phyloP scores from a whole-genome alignment of 2,888 invertebrate genomes.

The Drosophila falleni region DNA sequence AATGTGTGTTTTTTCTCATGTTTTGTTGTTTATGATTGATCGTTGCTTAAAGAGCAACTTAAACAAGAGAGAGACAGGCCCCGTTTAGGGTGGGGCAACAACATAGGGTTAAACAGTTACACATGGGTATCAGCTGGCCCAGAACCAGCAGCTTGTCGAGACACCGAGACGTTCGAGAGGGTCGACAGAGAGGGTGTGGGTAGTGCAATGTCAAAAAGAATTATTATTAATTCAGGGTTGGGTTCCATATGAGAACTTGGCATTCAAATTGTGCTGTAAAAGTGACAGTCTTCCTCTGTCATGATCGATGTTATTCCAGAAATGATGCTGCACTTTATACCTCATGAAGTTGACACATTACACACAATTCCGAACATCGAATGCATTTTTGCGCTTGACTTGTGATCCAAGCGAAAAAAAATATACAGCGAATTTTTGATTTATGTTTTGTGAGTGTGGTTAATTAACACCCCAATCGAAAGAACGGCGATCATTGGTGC shows the following conservation, averaged over 20 bases:
- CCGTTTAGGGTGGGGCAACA: conserved; percentile 34
- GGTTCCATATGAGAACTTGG: conserved; percentile 46
- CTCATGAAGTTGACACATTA: conserved; percentile 47
- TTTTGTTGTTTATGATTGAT: conserved; percentile 61
- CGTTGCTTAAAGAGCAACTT: conserved; percentile 67
- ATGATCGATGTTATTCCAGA: conserved; percentile 66
- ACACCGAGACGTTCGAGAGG: neutral
- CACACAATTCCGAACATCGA: conserved; percentile 28
- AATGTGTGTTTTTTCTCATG: conserved; percentile 27
- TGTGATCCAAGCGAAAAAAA: conserved; percentile 26
- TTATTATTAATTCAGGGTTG: conserved; percentile 61
- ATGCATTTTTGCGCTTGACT: conserved; percentile 61
- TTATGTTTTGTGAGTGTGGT: conserved; percentile 56
- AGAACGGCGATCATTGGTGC: conserved; percentile 24
- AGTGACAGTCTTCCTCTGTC: conserved; percentile 46
- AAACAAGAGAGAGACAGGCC: conserved; percentile 32
- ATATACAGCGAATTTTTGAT: conserved; percentile 62
- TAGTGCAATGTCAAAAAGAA: conserved; percentile 51
- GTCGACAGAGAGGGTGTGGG: conserved; percentile 10
- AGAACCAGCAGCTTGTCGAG: conserved; percentile 8
- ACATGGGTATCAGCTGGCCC: conserved; percentile 54
- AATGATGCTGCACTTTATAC: conserved; percentile 67
- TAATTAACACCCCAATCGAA: conserved; percentile 65
- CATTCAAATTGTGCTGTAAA: conserved; percentile 61
- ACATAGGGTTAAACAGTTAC: conserved; percentile 68